phyloP scores from a whole-genome alignment of 2,797 vertebrate species.

The Enteromius viviparus region DNA sequence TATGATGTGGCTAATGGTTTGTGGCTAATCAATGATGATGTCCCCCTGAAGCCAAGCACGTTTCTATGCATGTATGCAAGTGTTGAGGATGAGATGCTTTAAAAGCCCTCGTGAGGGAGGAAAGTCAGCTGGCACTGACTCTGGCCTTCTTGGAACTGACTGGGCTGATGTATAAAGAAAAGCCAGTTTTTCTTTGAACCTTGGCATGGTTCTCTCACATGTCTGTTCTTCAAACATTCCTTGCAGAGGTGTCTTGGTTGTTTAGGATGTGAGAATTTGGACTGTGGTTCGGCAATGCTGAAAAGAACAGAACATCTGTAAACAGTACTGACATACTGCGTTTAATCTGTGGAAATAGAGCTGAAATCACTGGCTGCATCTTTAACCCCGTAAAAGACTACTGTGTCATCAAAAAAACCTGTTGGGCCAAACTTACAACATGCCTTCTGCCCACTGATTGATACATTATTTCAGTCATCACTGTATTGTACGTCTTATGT shows the following conservation, averaged over 20 bases:
- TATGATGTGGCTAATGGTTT: conserved; percentile 36
- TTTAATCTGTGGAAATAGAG: background rate
- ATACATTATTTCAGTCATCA: background rate
- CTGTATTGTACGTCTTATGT: background rate
- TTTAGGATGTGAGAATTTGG: conserved; percentile 10
- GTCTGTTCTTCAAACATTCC: background rate
- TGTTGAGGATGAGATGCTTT: background rate
- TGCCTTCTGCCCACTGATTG: background rate
- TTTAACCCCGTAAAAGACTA: background rate
- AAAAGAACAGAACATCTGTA: background rate
- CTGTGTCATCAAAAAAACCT: background rate
- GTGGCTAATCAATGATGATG: conserved; percentile 24
- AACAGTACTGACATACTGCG: background rate
- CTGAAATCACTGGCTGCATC: background rate
- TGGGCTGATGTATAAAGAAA: background rate
- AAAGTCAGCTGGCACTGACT: background rate
- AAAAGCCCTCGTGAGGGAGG: background rate
- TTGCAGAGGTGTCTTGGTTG: background rate
- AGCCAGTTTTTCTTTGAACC: background rate
- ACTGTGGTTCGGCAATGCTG: background rate
- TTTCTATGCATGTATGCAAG: conserved; percentile 6
- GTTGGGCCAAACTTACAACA: background rate
- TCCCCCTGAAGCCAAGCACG: background rate
- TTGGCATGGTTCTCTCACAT: background rate
- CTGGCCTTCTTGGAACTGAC: background rate